Evolutionary conservation across 2,888 invertebrate genomes (phyloP), one percentile per base, ranked within the genome.

Genomic region (Apamea sordens): DNA sequence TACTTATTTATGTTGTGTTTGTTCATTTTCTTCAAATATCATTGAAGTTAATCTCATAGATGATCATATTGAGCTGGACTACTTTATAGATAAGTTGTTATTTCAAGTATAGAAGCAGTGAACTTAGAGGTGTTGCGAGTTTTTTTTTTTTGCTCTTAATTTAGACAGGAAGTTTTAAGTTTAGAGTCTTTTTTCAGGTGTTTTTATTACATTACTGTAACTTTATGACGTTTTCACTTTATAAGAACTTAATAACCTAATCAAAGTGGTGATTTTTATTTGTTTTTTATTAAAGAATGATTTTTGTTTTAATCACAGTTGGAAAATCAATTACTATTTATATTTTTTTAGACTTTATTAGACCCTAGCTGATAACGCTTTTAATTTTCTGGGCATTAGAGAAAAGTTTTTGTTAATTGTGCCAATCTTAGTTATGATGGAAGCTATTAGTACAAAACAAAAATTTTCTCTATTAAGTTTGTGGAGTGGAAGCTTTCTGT

Each of bases 251-350:
- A 91, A 92, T 91, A 90, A 88, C 91, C 85, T 91, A 94, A 94
- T 95, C 94, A 92, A 92, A 91, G 92, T 92, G 89, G 86, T 89
- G 90, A 87, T 93, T 92, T 94, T 93, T 93, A 93, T 94, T 93
- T 93, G 78, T 86, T 94, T 95, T 94, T 92, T 94, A 94, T 87
- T 91, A 91, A 91, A 92, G 91, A 91, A 92, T 92, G 91, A 90
- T 94, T 95, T 89, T 94, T 93, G 91, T 94, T 94, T 93, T 92
- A 93, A 93, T 94, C 91, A 92, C 91, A 90, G 90, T 90, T 90
- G 89, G 81, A 86, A 93, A 94, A 94, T 95, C 94, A 94, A 91
- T 93, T 89, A 90, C 89, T 93, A 92, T 92, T 92, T 93, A 93
- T 93, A 93, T 92, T 93, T 93, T 93, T 92, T 92, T 92, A 90